phyloP scores from a whole-genome alignment of 2,888 invertebrate genomes.

The Panopea generosa region DNA sequence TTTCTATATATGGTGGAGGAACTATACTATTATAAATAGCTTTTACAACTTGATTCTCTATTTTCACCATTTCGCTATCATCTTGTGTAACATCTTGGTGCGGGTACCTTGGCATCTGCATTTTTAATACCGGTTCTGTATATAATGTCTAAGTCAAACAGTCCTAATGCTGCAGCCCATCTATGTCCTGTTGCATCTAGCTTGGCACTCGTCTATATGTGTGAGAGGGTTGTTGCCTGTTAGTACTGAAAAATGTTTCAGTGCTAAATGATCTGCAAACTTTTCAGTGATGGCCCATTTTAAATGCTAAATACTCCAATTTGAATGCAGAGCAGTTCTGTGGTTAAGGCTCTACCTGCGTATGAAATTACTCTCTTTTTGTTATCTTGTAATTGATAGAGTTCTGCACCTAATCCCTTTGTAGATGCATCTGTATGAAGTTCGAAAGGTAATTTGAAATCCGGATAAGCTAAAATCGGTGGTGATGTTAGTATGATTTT shows the following conservation, averaged over 20 bases:
- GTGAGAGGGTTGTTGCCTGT: slow-evolving; percentile 49
- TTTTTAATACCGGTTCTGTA: slow-evolving; percentile 9
- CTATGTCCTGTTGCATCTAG: not conserved
- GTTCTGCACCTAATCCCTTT: slow-evolving; percentile 39
- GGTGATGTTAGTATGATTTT: slow-evolving; percentile 22
- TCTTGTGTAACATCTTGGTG: too few species aligned
- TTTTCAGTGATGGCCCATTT: slow-evolving; percentile 57
- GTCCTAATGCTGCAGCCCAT: slow-evolving; percentile 1
- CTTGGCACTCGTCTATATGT: slow-evolving; percentile 36
- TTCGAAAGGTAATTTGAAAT: slow-evolving; percentile 25
- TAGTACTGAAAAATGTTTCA: slow-evolving; percentile 25
- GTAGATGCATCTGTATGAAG: slow-evolving; percentile 40
- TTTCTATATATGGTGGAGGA: not conserved
- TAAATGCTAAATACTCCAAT: slow-evolving; percentile 37
- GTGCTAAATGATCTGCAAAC: slow-evolving; percentile 40
- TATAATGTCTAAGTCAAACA: slow-evolving; percentile 3
- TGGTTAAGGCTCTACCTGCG: slow-evolving; percentile 13
- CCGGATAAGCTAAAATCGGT: slow-evolving; percentile 26
- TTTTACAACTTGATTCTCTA: not conserved
- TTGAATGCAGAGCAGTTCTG: slow-evolving; percentile 47
- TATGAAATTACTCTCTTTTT: slow-evolving; percentile 30
- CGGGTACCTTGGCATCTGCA: slow-evolving; percentile 16
- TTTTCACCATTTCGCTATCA: too few species aligned
- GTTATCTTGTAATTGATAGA: slow-evolving; percentile 45
- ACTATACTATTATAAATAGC: not conserved